Conservation (phyloP, 2,113 vertebrate genomes). For the Benitochromis conjunctus region DNA sequence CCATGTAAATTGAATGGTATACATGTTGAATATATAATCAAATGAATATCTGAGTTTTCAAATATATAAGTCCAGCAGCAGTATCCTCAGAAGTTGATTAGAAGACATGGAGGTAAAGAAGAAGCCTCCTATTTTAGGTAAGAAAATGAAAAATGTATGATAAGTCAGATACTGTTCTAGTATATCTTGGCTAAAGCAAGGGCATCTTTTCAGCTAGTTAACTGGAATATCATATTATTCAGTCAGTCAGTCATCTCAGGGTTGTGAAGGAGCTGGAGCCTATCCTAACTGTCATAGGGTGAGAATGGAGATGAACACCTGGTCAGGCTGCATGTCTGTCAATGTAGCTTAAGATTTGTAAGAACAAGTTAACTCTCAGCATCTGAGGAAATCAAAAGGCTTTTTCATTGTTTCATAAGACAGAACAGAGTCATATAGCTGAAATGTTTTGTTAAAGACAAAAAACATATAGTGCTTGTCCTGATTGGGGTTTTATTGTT, state of each 20-base stretch:
- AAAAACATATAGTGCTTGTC: not conserved
- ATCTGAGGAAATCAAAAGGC: not conserved
- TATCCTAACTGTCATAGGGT: not conserved
- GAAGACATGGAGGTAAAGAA: not conserved
- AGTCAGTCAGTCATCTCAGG: not conserved
- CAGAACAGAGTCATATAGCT: not conserved
- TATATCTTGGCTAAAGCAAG: not conserved
- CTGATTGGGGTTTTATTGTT: not conserved
- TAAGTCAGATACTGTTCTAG: not conserved
- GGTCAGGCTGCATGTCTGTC: not conserved
- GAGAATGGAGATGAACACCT: not conserved
- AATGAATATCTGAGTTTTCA: not conserved
- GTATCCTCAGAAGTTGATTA: not conserved
- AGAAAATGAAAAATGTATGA: not conserved
- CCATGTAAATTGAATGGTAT: not conserved
- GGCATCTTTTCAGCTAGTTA: not conserved
- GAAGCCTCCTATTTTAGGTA: not conserved
- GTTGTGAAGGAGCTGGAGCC: not conserved
- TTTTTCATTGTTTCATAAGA: not conserved
- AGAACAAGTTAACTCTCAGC: not conserved
- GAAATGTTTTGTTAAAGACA: not conserved
- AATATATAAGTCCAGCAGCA: fast-evolving
- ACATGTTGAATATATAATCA: not conserved
- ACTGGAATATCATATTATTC: not conserved
- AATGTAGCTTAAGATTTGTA: not conserved